A percentile compares a stretch with the other conserved stretches of the same genome.
phyloP scores from a whole-genome alignment of 1,140 invertebrate species.

The Bombyx mori region DNA sequence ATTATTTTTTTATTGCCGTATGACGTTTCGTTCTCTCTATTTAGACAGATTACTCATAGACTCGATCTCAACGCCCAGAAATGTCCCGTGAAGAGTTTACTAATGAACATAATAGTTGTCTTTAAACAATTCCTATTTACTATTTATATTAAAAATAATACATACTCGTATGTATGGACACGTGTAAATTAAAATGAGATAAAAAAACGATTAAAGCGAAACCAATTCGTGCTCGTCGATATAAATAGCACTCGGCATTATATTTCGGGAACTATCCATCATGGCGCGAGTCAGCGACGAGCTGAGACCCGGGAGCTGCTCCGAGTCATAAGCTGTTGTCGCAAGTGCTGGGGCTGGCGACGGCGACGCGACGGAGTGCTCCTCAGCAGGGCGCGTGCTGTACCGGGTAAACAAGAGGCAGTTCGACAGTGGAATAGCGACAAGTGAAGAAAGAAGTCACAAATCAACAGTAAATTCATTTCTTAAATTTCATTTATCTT shows the following conservation, averaged over 20 bases:
- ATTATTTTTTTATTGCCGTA: too few species aligned
- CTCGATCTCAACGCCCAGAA: too few species aligned
- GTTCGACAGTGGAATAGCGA: neutral
- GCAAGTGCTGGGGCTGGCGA: neutral
- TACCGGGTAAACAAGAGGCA: neutral
- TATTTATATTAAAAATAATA: too few species aligned
- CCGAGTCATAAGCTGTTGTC: neutral
- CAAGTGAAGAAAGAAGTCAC: too few species aligned
- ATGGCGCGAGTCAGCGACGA: neutral
- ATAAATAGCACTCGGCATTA: slow-evolving; percentile 6
- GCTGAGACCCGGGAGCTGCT: too few species aligned
- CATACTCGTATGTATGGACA: neutral
- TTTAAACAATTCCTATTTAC: too few species aligned
- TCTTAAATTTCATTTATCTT: neutral
- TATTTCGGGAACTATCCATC: slow-evolving; percentile 8
- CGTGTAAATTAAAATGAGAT: neutral
- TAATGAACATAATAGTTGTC: too few species aligned
- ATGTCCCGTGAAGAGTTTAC: too few species aligned
- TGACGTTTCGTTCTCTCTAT: too few species aligned
- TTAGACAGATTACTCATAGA: too few species aligned
- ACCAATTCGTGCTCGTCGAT: slow-evolving; percentile 6
- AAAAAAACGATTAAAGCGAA: slow-evolving; percentile 5
- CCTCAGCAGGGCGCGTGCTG: neutral
- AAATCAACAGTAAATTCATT: neutral
- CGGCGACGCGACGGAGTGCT: neutral